These are phyloP conservation scores for Hestina assimilis DNA, from an alignment of 1,140 invertebrate species.

Conservation along the genomic window DNA sequence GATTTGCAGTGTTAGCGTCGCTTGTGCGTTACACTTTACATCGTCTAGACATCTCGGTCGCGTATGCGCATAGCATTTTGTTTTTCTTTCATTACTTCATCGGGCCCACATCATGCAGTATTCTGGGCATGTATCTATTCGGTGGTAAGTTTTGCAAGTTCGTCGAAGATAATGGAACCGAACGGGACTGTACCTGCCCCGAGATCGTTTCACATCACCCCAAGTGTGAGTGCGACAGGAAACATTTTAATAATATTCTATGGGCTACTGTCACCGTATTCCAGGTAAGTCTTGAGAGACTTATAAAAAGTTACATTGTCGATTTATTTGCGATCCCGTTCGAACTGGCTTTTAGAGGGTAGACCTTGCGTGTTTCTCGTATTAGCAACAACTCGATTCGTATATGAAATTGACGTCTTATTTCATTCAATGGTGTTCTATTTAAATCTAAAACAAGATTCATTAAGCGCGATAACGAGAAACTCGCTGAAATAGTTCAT, in stretches of 20 bases:
- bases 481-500: constrained; percentile 49
- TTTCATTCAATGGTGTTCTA: background rate
- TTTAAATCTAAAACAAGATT: constrained; percentile 5
- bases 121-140: constrained; percentile 99
- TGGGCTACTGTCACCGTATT: constrained; percentile 98
- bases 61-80: constrained; percentile 76
- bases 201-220: constrained; percentile 92
- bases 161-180: constrained; percentile 90
- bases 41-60: constrained; percentile 63
- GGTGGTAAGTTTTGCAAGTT: constrained; percentile 99
- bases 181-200: constrained; percentile 93
- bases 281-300: constrained; percentile 87
- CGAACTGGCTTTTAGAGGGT: constrained; percentile 57
- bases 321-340: constrained; percentile 74
- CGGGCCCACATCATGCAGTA: constrained; percentile 83
- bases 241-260: constrained; percentile 98
- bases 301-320: constrained; percentile 60
- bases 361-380: constrained; percentile 67
- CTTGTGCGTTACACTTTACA: constrained; percentile 44
- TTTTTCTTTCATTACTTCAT: constrained; percentile 78
- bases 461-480: constrained; percentile 42
- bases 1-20: constrained; percentile 68
- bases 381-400: constrained; percentile 11
- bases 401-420: background rate
- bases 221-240: constrained; percentile 95